These are phyloP conservation scores for Aphyosemion australe DNA, from an alignment of 2,113 vertebrate genomes.

Conservation along the genomic window DNA sequence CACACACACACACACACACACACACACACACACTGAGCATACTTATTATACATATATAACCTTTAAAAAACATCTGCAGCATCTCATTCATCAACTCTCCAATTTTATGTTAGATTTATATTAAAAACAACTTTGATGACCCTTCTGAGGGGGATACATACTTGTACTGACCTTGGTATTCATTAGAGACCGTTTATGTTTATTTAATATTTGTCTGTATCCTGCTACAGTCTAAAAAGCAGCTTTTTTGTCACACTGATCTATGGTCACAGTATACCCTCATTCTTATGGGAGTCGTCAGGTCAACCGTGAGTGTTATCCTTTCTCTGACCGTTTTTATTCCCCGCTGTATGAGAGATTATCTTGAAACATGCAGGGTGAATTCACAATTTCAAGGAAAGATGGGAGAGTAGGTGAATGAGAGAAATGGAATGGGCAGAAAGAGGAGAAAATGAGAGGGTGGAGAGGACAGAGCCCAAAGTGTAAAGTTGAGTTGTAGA, in stretches of 20 bases:
- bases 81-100: slow-evolving; percentile 14
- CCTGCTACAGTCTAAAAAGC: slow-evolving; percentile 16
- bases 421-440: slow-evolving; percentile 32
- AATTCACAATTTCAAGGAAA: slow-evolving; percentile 14
- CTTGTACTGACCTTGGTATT: not conserved
- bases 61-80: slow-evolving; percentile 42
- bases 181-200: not conserved
- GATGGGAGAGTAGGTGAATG: slow-evolving; percentile 26
- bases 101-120: slow-evolving; percentile 28
- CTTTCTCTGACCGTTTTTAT: slow-evolving; percentile 13
- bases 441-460: slow-evolving; percentile 40
- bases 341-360: slow-evolving; percentile 13
- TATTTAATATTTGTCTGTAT: slow-evolving; percentile 23
- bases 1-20: slow-evolving; percentile 7
- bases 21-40: slow-evolving; percentile 2
- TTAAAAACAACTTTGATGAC: slow-evolving; percentile 6
- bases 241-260: slow-evolving; percentile 19
- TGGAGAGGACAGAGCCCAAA: slow-evolving; percentile 30
- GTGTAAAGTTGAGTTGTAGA: slow-evolving; percentile 16
- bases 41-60: slow-evolving; percentile 28
- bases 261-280: not conserved
- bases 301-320: slow-evolving; percentile 18
- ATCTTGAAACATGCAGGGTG: slow-evolving; percentile 26
- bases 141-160: not conserved
- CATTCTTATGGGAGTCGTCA: slow-evolving; percentile 12